phyloP scores from a whole-genome alignment of 2,797 vertebrate species.

The Avahi laniger region DNA sequence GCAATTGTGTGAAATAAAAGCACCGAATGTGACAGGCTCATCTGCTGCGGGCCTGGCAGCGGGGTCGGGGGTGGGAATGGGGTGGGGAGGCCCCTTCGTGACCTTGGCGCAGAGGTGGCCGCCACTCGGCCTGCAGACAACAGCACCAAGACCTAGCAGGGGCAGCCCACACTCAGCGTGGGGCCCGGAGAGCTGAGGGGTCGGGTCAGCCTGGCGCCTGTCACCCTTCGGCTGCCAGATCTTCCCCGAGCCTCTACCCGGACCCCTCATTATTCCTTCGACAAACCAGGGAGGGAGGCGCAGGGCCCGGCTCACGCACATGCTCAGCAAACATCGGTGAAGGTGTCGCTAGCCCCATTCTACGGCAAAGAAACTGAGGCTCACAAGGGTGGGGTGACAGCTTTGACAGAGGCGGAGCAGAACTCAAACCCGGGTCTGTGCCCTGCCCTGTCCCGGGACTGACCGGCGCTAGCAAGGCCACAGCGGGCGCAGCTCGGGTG shows the following conservation, averaged over 20 bases:
- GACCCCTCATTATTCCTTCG: background rate
- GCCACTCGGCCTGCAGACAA: background rate
- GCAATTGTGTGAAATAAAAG: conserved; percentile 45
- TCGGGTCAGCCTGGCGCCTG: accelerated
- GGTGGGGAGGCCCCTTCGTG: accelerated
- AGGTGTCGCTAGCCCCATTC: background rate
- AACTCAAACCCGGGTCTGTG: background rate
- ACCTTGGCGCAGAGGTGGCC: background rate
- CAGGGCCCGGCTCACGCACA: background rate
- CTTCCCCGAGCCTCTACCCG: background rate
- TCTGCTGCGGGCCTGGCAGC: background rate
- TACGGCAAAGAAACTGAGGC: background rate
- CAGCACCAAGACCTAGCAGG: background rate
- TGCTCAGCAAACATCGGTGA: accelerated
- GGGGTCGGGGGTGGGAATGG: accelerated
- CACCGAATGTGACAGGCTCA: background rate
- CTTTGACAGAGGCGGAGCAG: background rate
- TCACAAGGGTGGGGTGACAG: background rate
- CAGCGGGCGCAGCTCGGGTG: too few species aligned
- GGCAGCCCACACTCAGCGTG: accelerated
- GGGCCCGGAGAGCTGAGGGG: accelerated
- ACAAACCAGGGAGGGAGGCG: background rate
- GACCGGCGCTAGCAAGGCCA: too few species aligned
- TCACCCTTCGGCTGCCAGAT: background rate
- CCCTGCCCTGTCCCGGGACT: accelerated